Base-by-base conservation (phyloP, 2,888 invertebrate species). In the Lordiphosa andalusiaca region DNA sequence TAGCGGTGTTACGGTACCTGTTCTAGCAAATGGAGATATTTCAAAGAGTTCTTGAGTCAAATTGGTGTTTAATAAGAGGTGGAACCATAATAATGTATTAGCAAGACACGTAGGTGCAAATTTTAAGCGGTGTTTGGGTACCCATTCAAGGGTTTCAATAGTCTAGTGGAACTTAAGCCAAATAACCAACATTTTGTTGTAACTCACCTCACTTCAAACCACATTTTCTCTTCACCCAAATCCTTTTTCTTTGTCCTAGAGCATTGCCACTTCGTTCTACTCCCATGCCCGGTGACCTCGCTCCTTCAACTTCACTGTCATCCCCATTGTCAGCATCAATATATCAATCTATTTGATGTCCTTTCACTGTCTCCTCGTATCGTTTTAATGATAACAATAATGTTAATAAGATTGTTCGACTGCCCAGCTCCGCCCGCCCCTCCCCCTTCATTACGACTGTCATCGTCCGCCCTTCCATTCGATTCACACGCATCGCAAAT, bases 401-500 rank as follows among this genome's bases (percentile, higher is more conserved):
- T 48, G 36, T 51, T 52, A 60, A 55, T 58, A 53, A 50, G 40
- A 59, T 46, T 36, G 54, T 36, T 4, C n/a, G 40, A 50, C 40
- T 48, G 40, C 23, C 41, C 36, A 9, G 30, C 25, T 9, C 3
- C 2, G 10, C 39, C 48, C 46, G 21, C 13, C 30, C 10, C 39
- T 7, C 48, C 23, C 39, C 67, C 7, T 2, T 6, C 25, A 25
- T 25, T 25, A 7, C 25, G 25, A 25, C 2, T 25, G 25, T 25
- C 25, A n/a, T n/a, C n/a, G n/a, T n/a, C n/a, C n/a, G n/a, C 6
- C 6, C 25, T 25, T 6, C 25, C 25, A 6, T 25, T 25, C 58
- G 71, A 68, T 63, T 73, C 69, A 58, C 64, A 62, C 70, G 59
- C 82, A 65, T 65, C 65, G 74, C 51, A 68, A 73, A 68, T 81